A percentile compares a stretch with the other conserved stretches of the same genome.
phyloP scores from a whole-genome alignment of 2,888 invertebrate genomes.

The Conops quadrifasciatus region DNA sequence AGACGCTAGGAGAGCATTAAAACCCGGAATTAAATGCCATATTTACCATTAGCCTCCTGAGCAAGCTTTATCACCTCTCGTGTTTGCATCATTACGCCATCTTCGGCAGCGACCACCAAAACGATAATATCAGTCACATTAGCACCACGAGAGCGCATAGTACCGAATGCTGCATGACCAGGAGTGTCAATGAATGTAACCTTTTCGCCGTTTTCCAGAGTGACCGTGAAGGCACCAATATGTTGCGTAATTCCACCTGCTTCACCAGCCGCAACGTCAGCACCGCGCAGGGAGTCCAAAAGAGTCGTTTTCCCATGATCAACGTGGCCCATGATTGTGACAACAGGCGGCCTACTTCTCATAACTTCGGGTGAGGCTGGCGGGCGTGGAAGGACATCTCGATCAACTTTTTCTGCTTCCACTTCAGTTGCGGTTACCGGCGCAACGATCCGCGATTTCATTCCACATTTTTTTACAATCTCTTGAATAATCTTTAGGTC shows the following conservation, averaged over 20 bases:
- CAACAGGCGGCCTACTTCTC: conserved; percentile 86
- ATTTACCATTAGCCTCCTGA: conserved; percentile 73
- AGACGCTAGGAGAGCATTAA: conserved; percentile 29
- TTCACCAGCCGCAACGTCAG: conserved; percentile 88
- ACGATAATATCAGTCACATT: conserved; percentile 92
- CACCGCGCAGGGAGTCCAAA: conserved; percentile 85
- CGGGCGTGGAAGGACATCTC: conserved; percentile 71
- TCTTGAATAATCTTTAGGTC: conserved; percentile 74
- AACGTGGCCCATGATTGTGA: conserved; percentile 99
- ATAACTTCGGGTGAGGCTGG: conserved; percentile 74
- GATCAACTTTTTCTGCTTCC: conserved; percentile 60
- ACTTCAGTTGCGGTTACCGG: conserved; percentile 55
- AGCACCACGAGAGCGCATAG: conserved; percentile 96
- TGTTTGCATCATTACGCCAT: conserved; percentile 99
- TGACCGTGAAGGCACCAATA: conserved; percentile 95
- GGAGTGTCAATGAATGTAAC: conserved; percentile 98
- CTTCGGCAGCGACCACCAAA: conserved; percentile 97
- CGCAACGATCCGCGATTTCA: conserved; percentile 69
- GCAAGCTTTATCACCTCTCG: conserved; percentile 90
- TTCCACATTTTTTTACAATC: conserved; percentile 75
- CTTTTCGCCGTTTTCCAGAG: conserved; percentile 73
- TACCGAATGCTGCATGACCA: conserved; percentile 96
- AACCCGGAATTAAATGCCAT: neutral
- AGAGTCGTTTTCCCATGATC: conserved; percentile 99
- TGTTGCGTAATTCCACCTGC: conserved; percentile 99